Conservation (phyloP, 2,888 invertebrate species). For the Lithosia quadra region DNA sequence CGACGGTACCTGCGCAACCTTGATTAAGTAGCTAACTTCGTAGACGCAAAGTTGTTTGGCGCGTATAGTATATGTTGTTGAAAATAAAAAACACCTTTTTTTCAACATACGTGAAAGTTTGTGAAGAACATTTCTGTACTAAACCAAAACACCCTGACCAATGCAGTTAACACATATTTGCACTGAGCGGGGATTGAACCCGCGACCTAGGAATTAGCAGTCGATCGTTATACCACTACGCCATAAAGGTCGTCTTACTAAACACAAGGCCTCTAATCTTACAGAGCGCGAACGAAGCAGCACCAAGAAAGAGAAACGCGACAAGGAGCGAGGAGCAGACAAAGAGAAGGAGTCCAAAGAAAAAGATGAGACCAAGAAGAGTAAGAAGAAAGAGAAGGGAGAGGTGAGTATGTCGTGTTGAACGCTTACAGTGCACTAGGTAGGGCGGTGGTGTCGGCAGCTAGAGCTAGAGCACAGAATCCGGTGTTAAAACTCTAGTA, state of each 20-base stretch:
- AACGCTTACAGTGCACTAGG: conserved; percentile 7
- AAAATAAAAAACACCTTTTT: too few relatives aligned
- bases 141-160: too few relatives aligned
- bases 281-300: conserved; percentile 82
- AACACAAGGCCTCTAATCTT: conserved; percentile 16
- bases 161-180: too few relatives aligned
- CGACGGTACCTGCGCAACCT: too few relatives aligned
- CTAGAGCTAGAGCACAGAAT: too few relatives aligned
- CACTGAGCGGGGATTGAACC: too few relatives aligned
- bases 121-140: too few relatives aligned
- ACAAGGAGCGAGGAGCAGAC: conserved; percentile 85
- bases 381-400: conserved; percentile 78
- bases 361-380: conserved; percentile 75
- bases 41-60: too few relatives aligned
- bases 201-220: too few relatives aligned
- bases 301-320: conserved; percentile 88
- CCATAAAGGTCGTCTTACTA: not conserved
- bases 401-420: conserved; percentile 64
- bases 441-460: not conserved
- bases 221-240: not conserved
- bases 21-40: too few relatives aligned
- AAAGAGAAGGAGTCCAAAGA: conserved; percentile 84
- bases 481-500: not conserved
- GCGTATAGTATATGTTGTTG: too few relatives aligned
- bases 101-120: too few relatives aligned